Evolutionary conservation across 2,888 invertebrate genomes (phyloP).

Genomic region (Seira sanloemensis): DNA sequence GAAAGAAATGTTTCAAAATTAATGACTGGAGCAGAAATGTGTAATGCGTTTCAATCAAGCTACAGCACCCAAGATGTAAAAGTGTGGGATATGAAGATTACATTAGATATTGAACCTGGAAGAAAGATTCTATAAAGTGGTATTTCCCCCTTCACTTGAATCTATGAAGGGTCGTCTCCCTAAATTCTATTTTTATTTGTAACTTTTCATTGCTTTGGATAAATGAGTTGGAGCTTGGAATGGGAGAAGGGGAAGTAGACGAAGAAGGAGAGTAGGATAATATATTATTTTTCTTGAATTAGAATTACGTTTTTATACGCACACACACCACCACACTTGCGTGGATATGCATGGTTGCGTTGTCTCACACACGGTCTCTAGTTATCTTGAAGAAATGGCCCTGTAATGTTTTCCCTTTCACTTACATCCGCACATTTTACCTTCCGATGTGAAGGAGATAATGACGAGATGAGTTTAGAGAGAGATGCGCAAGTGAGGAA

Average conservation of each 20-base stretch:
- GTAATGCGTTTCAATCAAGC: not conserved
- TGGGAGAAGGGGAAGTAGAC: slow-evolving; percentile 54
- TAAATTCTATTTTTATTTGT: slow-evolving; percentile 69
- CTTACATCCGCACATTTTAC: not conserved
- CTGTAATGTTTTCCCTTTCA: not conserved
- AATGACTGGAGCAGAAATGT: not conserved
- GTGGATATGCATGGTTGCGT: not conserved
- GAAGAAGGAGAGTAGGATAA: too few relatives aligned
- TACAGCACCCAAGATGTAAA: not conserved
- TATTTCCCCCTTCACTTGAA: slow-evolving; percentile 23
- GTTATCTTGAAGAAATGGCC: not conserved
- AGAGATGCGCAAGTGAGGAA: not conserved
- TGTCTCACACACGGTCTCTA: not conserved
- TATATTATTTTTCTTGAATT: slow-evolving; percentile 17
- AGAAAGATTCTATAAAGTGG: not conserved
- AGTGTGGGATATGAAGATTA: not conserved
- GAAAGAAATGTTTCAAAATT: not conserved
- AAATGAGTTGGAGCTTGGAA: slow-evolving; percentile 26
- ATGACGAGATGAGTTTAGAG: not conserved
- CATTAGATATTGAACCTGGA: not conserved
- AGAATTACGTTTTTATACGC: not conserved
- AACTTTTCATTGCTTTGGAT: slow-evolving; percentile 70
- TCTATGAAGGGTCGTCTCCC: slow-evolving; percentile 42
- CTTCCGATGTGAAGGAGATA: not conserved
- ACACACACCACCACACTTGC: not conserved